Conservation (phyloP, 2,797 vertebrate genomes). For the Delichon dasypus region DNA sequence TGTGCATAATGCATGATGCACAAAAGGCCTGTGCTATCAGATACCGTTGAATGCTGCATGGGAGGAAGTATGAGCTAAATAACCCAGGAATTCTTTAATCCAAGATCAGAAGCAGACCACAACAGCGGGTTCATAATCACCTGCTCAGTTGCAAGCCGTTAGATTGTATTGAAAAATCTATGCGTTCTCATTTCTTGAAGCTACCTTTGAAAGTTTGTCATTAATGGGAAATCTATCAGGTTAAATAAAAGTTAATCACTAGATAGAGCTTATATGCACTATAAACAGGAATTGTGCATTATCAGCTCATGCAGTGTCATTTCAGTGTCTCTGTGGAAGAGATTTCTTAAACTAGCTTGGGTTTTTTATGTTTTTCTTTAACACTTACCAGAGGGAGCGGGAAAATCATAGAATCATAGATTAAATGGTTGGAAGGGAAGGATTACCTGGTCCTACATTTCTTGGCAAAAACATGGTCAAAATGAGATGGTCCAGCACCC, state of each 20-base stretch:
- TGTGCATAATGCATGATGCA: neutral
- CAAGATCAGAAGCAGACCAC: neutral
- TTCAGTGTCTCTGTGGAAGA: neutral
- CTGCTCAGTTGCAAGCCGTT: neutral
- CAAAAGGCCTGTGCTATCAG: neutral
- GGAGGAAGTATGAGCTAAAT: neutral
- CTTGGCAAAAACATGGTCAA: neutral
- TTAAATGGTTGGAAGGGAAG: neutral
- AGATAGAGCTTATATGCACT: neutral
- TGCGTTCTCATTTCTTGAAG: neutral
- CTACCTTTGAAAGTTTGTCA: neutral
- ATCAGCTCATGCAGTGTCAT: neutral
- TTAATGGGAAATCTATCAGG: neutral
- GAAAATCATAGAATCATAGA: neutral
- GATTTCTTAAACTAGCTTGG: neutral
- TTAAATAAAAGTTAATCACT: neutral
- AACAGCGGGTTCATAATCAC: neutral
- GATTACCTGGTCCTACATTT: neutral
- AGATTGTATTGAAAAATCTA: neutral
- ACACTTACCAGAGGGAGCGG: accelerated
- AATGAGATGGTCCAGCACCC: neutral
- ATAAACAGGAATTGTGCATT: neutral
- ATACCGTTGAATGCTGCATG: neutral
- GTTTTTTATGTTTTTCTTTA: neutral
- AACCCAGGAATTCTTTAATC: neutral